Percentiles rank a stretch among this genome's conserved stretches.
Conservation (phyloP, 2,888 invertebrate genomes). For the Aleiodes leptofemur region DNA sequence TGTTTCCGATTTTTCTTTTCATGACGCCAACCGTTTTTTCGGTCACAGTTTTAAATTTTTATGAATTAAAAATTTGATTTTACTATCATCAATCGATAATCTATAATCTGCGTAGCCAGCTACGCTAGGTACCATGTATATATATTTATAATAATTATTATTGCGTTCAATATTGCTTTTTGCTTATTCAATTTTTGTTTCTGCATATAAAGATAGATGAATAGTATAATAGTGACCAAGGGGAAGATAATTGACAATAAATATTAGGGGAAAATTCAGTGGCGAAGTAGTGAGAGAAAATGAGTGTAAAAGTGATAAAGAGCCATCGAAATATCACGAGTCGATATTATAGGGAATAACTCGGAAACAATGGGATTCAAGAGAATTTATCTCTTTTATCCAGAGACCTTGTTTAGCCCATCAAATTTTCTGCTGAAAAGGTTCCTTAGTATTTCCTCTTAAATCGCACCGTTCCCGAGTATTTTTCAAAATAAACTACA, state of each 20-base stretch:
- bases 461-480: no score
- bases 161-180: slow-evolving; percentile 17
- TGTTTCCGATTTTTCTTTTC: slow-evolving; percentile 2
- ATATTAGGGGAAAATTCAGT: background rate
- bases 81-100: slow-evolving; percentile 30
- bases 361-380: no score
- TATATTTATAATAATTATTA: slow-evolving; percentile 37
- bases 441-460: no score
- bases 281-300: background rate
- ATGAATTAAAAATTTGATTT: slow-evolving; percentile 3
- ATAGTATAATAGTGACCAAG: background rate
- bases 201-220: no score
- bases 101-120: slow-evolving; percentile 62
- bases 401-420: background rate
- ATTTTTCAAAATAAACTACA: no score
- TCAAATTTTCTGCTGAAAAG: no score
- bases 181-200: background rate
- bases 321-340: no score
- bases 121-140: slow-evolving; percentile 58
- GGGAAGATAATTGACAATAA: slow-evolving; percentile 9
- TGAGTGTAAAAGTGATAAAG: background rate
- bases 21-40: background rate
- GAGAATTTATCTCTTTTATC: background rate
- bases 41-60: slow-evolving; percentile 17
- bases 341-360: background rate